phyloP scores from a whole-genome alignment of 2,113 vertebrate genomes.

The Noturus placidus region DNA sequence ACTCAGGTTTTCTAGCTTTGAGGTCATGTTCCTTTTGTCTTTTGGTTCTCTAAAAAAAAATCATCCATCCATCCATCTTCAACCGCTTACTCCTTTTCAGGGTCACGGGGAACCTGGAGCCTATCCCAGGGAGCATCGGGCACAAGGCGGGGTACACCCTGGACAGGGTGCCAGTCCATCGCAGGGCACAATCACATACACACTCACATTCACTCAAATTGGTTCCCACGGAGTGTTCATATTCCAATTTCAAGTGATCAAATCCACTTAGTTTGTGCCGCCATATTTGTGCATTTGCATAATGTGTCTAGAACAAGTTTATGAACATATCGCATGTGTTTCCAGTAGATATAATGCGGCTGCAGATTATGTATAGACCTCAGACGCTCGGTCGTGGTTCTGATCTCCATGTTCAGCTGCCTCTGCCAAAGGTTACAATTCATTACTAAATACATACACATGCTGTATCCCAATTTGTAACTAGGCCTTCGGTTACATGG shows the following conservation, averaged over 20 bases:
- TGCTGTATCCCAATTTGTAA: too few relatives aligned
- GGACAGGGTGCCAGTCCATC: too few relatives aligned
- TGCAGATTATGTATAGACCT: background rate
- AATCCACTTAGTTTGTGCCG: too few relatives aligned
- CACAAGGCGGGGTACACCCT: too few relatives aligned
- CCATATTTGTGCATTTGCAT: background rate
- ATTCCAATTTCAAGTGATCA: too few relatives aligned
- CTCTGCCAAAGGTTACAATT: background rate
- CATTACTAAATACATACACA: background rate
- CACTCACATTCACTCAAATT: background rate
- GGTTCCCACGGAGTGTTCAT: too few relatives aligned
- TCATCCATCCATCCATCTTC: too few relatives aligned
- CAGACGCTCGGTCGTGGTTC: background rate
- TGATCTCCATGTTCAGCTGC: background rate
- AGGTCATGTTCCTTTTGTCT: constrained; percentile 6
- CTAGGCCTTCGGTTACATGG: too few relatives aligned
- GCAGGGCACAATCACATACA: too few relatives aligned
- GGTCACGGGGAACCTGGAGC: too few relatives aligned
- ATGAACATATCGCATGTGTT: background rate
- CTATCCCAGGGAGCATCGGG: too few relatives aligned
- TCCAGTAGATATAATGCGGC: background rate
- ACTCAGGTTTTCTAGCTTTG: background rate
- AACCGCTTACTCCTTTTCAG: too few relatives aligned
- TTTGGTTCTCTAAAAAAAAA: background rate
- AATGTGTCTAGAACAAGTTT: background rate